Base-by-base conservation (phyloP, 2,797 vertebrate species). In the Oryzias dopingdopingensis region DNA sequence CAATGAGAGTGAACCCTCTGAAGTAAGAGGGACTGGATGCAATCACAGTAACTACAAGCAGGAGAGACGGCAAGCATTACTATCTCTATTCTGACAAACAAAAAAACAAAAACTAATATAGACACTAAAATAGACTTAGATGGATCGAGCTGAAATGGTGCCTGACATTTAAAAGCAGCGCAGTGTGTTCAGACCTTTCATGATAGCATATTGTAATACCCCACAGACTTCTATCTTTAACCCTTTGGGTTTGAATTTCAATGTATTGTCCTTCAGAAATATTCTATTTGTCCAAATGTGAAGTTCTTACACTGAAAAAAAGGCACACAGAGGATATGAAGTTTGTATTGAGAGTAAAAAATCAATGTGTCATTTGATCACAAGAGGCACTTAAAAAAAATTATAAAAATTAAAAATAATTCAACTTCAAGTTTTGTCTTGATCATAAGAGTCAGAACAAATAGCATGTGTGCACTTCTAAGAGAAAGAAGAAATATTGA, bases 1-100 rank as follows among this genome's bases (percentile, higher is more conserved):
- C 94, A 2, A 98, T 96, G 58, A 99, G 75, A 0, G 93, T 99
- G 89, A 99, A 99, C 18, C 96, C 97, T 91, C 96, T 91, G 67
- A 99, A 99, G 87, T 98, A 98, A 16, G 95, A 94, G 14, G 96
- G 93, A 56, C 90, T 94, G 71, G 94, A 87, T 52, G 96, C 93
- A 42, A 89, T 93, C 69, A 99, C 87, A 0, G 91, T 94, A 87
- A 98, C 97, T 99, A 77, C 24, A 83, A 67, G 74, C 29, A 64
- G 61, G 53, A 66, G 29, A 29, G 22, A 73, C 17, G 58, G 14
- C 23, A 57, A 45, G 40, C 56, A 71, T 76, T 15, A 49, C 3
- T 57, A 48, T 51, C 8, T 18, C 53, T 3, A 5, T 53, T 26
- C 18, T 17, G 49, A 37, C 54, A 14, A 50, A 17, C 16, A 50